Base-by-base conservation (phyloP, 2,888 invertebrate genomes). In the Linnaemya vulpina region DNA sequence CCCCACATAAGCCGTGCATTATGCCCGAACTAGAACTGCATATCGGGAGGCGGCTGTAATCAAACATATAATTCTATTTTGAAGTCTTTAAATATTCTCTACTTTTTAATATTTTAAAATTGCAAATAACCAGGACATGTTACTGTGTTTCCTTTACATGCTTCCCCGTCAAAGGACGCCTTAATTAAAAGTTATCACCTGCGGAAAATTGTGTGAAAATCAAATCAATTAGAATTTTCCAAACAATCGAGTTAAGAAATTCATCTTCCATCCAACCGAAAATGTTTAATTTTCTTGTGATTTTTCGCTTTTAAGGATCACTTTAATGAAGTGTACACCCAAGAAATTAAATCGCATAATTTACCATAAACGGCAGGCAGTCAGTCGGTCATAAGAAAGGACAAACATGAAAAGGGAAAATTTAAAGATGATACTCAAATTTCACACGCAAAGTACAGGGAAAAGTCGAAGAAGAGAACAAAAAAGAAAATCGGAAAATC, bases 271-370 rank as follows among this genome's bases (percentile, higher is more conserved):
- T 4, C 9, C n/a, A n/a, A n/a, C n/a, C 9, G 3, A 20, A 13
- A 30, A 30, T 3, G 30, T 35, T 38, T 53, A 15, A 13, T 20
- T 49, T 73, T 0, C 7, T 58, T 43, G 20, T 20, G 4, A 3
- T 17, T 43, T 43, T 25, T 17, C 25, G 3, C n/a, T 38, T 25
- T 65, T 35, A 49, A 30, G 25, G 17, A 65, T 58, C 38, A 49
- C 35, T 38, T 38, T 58, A 10, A 17, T 53, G 9, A 73, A 40
- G 17, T 73, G 22, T 55, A 55, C 38, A 63, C 9, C 46, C 17
- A 58, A 65, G 58, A 73, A 49, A 65, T 38, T 46, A 46, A 25
- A 73, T 73, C 49, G 25, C 67, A 60, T 73, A 73, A 67, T 73
- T 73, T 58, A 65, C 40, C 73, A 73, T 51, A 67, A 73, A 30